Evolutionary conservation across 2,797 vertebrate species (phyloP), one percentile per base, ranked within the genome.

Genomic region (Melanotaenia pygmaea): DNA sequence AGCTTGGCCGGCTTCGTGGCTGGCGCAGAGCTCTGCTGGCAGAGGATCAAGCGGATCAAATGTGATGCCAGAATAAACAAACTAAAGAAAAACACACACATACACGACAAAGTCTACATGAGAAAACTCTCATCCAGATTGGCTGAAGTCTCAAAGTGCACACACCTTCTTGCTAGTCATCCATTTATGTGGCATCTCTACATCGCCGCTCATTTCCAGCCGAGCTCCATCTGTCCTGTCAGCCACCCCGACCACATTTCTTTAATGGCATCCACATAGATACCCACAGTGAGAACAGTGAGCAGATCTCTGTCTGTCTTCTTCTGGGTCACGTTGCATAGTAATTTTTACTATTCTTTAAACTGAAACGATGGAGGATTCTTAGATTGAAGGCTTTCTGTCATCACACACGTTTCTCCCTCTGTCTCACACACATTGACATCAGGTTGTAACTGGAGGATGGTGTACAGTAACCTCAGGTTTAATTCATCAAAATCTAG

Each of bases 401-500:
- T 70, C 72, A 67, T 60, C 65, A 32, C 14, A 22, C 35, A 53
- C 12, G 3, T 34, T 24, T 59, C n/a, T 40, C 7, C 22, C 12
- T 11, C n/a, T 16, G 11, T 34, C 13, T 26, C 30, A 59, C 22
- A 26, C 50, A 43, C 20, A 10, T 34, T 22, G 1, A 2, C 37
- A 51, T 67, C 56, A 50, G 74, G 67, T 77, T 38, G 34, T 35
- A 60, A 66, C 22, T 43, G 38, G 24, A 58, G 73, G 34, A 37
- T 40, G 37, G n/a, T 10, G 40, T 9, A 22, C 2, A 61, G 72
- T 80, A 80, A 81, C 82, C 83, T 77, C 3, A 37, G 75, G 64
- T 74, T 77, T 62, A 61, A 86, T 86, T 86, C 75, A 81, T 77
- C 58, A 59, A 71, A 68, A 89, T 87, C 81, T 83, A 38, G 26